phyloP scores from a whole-genome alignment of 2,113 vertebrate genomes.

The Pheucticus melanocephalus region DNA sequence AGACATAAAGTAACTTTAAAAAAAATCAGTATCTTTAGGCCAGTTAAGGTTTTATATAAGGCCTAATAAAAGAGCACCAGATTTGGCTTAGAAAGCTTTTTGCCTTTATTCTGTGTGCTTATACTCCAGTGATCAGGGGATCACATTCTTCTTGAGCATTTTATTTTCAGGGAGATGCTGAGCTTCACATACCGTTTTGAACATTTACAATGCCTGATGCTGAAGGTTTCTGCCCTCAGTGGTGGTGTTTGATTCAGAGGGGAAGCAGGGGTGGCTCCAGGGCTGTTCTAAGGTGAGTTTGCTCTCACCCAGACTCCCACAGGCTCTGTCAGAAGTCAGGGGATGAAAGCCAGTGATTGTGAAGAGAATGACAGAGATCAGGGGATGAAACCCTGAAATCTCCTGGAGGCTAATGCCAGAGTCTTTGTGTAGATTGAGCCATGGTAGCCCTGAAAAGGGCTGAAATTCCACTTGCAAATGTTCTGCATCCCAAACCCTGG shows the following conservation, averaged over 20 bases:
- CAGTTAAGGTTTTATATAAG: not conserved
- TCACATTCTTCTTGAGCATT: not conserved
- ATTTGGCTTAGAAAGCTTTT: not conserved
- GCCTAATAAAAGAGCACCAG: not conserved
- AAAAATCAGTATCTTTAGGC: not conserved
- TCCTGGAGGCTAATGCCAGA: not conserved
- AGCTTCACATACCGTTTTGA: not conserved
- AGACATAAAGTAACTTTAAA: not conserved
- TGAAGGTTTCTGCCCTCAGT: not conserved
- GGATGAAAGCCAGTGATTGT: not conserved
- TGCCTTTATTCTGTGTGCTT: not conserved
- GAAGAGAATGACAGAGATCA: not conserved
- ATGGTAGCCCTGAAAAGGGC: not conserved
- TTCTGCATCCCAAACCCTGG: not conserved
- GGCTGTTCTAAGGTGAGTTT: not conserved
- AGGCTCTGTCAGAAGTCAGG: not conserved
- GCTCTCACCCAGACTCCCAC: not conserved
- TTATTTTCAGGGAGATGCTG: not conserved
- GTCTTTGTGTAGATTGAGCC: not conserved
- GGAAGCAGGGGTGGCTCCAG: rapidly evolving
- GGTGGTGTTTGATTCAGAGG: not conserved
- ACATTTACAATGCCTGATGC: rapidly evolving
- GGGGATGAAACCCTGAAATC: not conserved
- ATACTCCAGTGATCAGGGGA: not conserved
- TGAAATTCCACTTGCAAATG: not conserved